Base-by-base conservation (phyloP, 2,797 vertebrate genomes). In the Artibeus lituratus region DNA sequence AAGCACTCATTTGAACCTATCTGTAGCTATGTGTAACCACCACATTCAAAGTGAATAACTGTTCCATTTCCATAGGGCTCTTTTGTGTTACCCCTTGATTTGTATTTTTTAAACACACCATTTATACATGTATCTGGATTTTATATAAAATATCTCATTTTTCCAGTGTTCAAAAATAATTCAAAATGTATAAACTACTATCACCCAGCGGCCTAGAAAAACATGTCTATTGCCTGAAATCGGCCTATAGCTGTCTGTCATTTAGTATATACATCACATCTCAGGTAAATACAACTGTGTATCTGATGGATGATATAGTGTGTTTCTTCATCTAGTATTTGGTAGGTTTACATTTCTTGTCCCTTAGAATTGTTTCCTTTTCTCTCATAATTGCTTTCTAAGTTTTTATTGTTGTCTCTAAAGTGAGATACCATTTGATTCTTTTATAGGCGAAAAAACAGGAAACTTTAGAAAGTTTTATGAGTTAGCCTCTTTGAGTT, bases 151-250 rank as follows among this genome's bases (percentile, higher is more conserved):
- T 87, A 15, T 47, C 37, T 22, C 78, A 69, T 51, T 96, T 62
- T 62, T 67, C 44, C 32, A 94, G n/a, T 74, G 53, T 59, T 92
- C 80, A 92, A 94, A 95, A 81, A 59, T 21, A 69, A 81, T 74
- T 84, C 12, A 87, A 91, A 65, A 35, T 69, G 0, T 76, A 83
- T 86, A 74, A 82, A 35, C 70, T 39, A 37, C 37, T 83, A 47
- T 90, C 32, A 47, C 57, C 14, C 55, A 94, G 47, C 11, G 39
- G 3, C 51, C 35, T 90, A 89, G n/a, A 51, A 62, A 94, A 85
- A 44, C 12, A 76, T 16, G 19, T 35, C 62, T 72, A 19, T 83
- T 76, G 29, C 44, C 65, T 67, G 6, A 72, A 90, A 85, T 47
- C 37, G 85, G 57, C 42, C 70, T 22, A 86, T 26, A 78, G 39